phyloP scores from a whole-genome alignment of 2,888 invertebrate species.

The Agelastica alni region DNA sequence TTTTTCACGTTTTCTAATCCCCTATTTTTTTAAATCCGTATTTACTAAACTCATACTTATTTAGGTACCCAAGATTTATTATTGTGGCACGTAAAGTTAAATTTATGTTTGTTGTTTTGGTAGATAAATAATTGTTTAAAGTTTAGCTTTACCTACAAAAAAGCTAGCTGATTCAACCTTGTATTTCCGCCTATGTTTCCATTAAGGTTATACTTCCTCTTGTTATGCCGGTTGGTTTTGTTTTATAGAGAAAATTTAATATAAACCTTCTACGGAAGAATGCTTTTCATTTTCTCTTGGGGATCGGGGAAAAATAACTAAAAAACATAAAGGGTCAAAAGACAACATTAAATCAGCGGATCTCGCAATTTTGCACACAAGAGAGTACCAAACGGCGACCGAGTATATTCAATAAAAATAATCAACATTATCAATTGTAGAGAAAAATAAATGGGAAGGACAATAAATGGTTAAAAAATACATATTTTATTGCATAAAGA shows the following conservation, averaged over 20 bases:
- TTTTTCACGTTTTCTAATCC: too few relatives aligned
- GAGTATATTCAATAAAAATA: slow-evolving; percentile 7
- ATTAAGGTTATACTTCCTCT: not conserved
- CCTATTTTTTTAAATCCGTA: too few relatives aligned
- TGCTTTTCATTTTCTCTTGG: slow-evolving; percentile 4
- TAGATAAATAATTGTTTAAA: too few relatives aligned
- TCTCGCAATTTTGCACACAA: not conserved
- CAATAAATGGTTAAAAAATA: too few relatives aligned
- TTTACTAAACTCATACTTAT: too few relatives aligned
- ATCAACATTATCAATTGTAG: too few relatives aligned
- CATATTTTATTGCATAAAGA: too few relatives aligned
- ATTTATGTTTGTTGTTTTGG: too few relatives aligned
- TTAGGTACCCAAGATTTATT: too few relatives aligned
- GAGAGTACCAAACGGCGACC: not conserved
- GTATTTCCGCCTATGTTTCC: not conserved
- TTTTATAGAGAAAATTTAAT: slow-evolving; percentile 2
- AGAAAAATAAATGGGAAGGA: too few relatives aligned
- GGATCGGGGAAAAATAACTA: not conserved
- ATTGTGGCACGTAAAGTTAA: too few relatives aligned
- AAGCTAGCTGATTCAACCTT: not conserved
- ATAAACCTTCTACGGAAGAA: not conserved
- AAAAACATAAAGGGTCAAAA: slow-evolving; percentile 12
- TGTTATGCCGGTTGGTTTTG: not conserved
- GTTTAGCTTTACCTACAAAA: not conserved
- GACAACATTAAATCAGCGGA: slow-evolving; percentile 13